Evolutionary conservation across 2,888 invertebrate genomes (phyloP).

Genomic region (Chymomyza amoena): DNA sequence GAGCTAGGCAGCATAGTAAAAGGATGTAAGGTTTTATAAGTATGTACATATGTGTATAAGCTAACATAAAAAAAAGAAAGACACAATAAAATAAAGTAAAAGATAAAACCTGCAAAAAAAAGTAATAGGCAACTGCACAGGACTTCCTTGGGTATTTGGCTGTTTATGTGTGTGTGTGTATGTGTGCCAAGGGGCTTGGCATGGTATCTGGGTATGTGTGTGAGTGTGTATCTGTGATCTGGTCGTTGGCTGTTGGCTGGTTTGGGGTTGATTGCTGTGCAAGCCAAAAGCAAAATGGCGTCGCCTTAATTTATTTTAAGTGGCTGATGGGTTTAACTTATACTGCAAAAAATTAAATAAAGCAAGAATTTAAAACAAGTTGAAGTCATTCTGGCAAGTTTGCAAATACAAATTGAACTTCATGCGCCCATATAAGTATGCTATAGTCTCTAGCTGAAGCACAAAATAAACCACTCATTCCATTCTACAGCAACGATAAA

Average conservation of each 20-base stretch:
- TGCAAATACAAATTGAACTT: background rate
- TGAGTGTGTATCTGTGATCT: slow-evolving; percentile 19
- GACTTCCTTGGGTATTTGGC: slow-evolving; percentile 48
- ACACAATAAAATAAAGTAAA: slow-evolving; percentile 44
- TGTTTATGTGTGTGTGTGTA: background rate
- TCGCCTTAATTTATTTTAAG: slow-evolving; percentile 74
- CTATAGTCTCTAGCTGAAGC: background rate
- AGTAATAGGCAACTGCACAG: slow-evolving; percentile 62
- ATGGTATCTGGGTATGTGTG: slow-evolving; percentile 21
- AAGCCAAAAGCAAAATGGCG: slow-evolving; percentile 67
- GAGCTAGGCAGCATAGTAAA: slow-evolving; percentile 20
- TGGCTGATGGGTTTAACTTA: slow-evolving; percentile 71
- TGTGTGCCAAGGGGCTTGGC: slow-evolving; percentile 45
- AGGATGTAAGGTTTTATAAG: slow-evolving; percentile 5
- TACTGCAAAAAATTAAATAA: slow-evolving; percentile 32
- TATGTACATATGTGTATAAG: slow-evolving; percentile 1
- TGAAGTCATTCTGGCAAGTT: background rate
- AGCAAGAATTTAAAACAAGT: slow-evolving; percentile 10
- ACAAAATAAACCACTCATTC: background rate
- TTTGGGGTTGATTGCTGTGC: slow-evolving; percentile 61
- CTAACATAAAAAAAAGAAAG: slow-evolving; percentile 17
- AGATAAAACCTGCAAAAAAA: slow-evolving; percentile 52
- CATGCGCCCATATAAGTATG: background rate
- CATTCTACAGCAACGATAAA: background rate
- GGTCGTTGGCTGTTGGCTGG: slow-evolving; percentile 28